Evolutionary conservation across 2,888 invertebrate species (phyloP).

Genomic region (Hofmannophila pseudospretella): DNA sequence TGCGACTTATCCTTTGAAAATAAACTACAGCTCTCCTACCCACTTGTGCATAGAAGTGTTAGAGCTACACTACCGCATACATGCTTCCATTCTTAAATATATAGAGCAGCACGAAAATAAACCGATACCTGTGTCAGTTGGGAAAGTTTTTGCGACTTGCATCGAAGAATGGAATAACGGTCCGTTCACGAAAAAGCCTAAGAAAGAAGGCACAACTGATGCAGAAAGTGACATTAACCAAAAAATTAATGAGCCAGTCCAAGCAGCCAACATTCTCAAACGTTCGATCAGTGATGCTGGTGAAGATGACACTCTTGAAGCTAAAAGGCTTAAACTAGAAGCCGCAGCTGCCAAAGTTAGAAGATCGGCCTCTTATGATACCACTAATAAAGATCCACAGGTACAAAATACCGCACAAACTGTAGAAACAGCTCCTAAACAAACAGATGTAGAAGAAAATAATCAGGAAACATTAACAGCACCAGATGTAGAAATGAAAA

Average conservation of each 20-base stretch:
- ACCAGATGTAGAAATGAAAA: not conserved
- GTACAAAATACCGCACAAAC: constrained; percentile 12
- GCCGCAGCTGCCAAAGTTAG: constrained; percentile 64
- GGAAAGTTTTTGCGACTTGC: constrained; percentile 78
- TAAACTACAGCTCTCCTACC: constrained; percentile 90
- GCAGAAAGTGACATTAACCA: constrained; percentile 36
- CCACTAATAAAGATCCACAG: constrained; percentile 34
- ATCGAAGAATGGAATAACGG: constrained; percentile 70
- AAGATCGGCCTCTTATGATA: constrained; percentile 66
- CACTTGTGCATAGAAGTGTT: constrained; percentile 92
- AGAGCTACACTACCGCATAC: constrained; percentile 90
- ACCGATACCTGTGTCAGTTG: constrained; percentile 77
- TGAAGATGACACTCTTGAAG: constrained; percentile 61
- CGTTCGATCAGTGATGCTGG: constrained; percentile 69
- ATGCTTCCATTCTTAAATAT: constrained; percentile 92
- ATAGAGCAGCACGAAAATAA: constrained; percentile 87
- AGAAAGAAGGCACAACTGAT: constrained; percentile 41
- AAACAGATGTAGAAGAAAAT: constrained; percentile 18
- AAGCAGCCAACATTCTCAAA: constrained; percentile 67
- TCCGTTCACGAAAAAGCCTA: constrained; percentile 55
- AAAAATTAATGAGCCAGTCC: constrained; percentile 45
- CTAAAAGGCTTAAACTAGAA: constrained; percentile 58
- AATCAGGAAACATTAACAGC: not conserved
- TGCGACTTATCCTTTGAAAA: constrained; percentile 91
- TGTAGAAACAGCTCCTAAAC: constrained; percentile 17